Evolutionary conservation across 2,113 vertebrate species (phyloP).

Genomic region (Blennius ocellaris): DNA sequence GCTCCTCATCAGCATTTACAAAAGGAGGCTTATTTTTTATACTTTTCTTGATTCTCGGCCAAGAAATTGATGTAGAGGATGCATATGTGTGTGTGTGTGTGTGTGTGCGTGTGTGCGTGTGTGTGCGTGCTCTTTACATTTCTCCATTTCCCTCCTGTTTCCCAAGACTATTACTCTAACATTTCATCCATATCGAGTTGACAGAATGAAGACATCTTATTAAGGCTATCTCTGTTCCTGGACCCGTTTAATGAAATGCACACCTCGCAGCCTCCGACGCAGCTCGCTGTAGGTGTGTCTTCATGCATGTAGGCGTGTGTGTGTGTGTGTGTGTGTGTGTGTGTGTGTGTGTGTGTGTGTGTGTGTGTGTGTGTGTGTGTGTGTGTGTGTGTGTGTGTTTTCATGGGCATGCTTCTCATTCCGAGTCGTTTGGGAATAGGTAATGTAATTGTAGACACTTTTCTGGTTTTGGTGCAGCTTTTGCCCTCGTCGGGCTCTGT

Average conservation of each 20-base stretch:
- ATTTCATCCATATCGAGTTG: conserved; percentile 65
- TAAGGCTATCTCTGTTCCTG: conserved; percentile 39
- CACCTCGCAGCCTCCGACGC: conserved; percentile 25
- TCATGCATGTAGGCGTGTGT: neutral
- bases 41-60: conserved; percentile 50
- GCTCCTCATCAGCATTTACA: conserved; percentile 65
- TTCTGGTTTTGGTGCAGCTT: neutral
- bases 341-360: too few relatives aligned
- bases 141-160: conserved; percentile 38
- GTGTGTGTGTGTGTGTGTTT: too few relatives aligned
- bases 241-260: conserved; percentile 51
- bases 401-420: too few relatives aligned
- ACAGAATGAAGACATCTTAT: conserved; percentile 64
- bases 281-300: conserved; percentile 4
- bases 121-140: conserved; percentile 28
- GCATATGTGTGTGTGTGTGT: conserved; percentile 2
- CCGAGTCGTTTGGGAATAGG: neutral
- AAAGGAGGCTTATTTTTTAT: conserved; percentile 40
- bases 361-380: too few relatives aligned
- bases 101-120: neutral
- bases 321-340: too few relatives aligned
- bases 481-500: neutral
- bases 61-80: conserved; percentile 51
- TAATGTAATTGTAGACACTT: neutral
- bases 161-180: conserved; percentile 57